Conservation (phyloP, 2,797 vertebrate species). For the Helicolenus hilgendorfi region DNA sequence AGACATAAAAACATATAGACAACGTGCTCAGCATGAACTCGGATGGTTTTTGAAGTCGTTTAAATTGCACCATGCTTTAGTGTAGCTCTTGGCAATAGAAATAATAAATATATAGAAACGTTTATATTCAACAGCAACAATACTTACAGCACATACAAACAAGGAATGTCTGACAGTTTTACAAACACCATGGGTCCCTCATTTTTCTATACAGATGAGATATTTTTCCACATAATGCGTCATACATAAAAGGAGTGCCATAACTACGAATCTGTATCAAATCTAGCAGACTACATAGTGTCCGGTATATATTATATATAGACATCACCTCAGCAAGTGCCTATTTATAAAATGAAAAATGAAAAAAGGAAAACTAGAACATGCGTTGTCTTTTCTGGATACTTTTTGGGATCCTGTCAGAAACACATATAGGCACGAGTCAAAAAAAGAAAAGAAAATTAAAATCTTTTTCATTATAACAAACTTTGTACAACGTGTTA, state of each 20-base stretch:
- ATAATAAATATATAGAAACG: constrained; percentile 99
- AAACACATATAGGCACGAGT: constrained; percentile 99
- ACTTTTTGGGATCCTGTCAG: constrained; percentile 90
- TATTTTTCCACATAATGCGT: constrained; percentile 93
- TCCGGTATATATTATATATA: constrained; percentile 99
- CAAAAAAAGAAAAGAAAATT: constrained; percentile 93
- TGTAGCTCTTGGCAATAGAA: constrained; percentile 97
- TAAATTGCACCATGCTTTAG: constrained; percentile 98
- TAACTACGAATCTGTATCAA: constrained; percentile 99
- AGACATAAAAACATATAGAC: constrained; percentile 91
- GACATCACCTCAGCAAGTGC: constrained; percentile 99
- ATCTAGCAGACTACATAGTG: constrained; percentile 99
- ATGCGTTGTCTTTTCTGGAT: constrained; percentile 93
- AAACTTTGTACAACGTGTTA: constrained; percentile 93
- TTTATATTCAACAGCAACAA: constrained; percentile 99
- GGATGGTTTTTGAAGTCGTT: constrained; percentile 93
- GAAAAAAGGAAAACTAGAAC: constrained; percentile 87
- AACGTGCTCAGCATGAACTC: constrained; percentile 96
- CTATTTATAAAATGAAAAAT: constrained; percentile 89
- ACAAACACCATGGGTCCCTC: constrained; percentile 98
- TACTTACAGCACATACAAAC: constrained; percentile 99
- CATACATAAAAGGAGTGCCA: constrained; percentile 97
- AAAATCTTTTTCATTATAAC: constrained; percentile 91
- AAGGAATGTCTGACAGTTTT: constrained; percentile 98
- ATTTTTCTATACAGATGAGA: constrained; percentile 92